phyloP scores from a whole-genome alignment of 2,888 invertebrate genomes.

The Noctua pronuba region DNA sequence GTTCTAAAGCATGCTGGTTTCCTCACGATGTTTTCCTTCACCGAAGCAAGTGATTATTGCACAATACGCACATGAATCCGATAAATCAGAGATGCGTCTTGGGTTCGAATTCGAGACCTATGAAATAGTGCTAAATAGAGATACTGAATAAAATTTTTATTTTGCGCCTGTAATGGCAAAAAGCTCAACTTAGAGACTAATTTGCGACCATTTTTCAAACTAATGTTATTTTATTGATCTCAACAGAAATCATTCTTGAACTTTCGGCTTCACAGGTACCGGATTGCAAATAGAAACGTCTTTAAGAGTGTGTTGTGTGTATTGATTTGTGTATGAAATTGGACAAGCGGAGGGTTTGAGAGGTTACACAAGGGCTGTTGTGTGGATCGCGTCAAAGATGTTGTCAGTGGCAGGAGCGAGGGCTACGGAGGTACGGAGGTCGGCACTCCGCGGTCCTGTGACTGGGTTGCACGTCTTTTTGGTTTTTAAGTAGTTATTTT shows the following conservation, averaged over 20 bases:
- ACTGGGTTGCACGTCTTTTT: conserved; percentile 56
- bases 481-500: conserved; percentile 7
- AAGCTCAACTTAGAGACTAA: not conserved
- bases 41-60: too few relatives aligned
- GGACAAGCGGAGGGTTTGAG: conserved; percentile 80
- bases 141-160: not conserved
- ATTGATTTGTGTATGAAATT: conserved; percentile 81
- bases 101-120: not conserved
- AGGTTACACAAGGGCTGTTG: conserved; percentile 84
- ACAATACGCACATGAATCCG: too few relatives aligned
- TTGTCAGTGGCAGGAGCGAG: conserved; percentile 85
- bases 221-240: not conserved
- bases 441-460: conserved; percentile 73
- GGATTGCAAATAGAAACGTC: conserved; percentile 77
- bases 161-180: not conserved
- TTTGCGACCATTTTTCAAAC: not conserved
- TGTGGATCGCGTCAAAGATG: conserved; percentile 81
- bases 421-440: conserved; percentile 83
- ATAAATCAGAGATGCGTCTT: too few relatives aligned
- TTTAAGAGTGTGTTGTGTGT: conserved; percentile 70
- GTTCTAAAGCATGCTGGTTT: too few relatives aligned
- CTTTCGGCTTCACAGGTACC: conserved; percentile 19
- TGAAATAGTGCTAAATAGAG: not conserved
- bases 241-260: conserved; percentile 3
- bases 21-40: too few relatives aligned